Evolutionary conservation across 2,888 invertebrate genomes (phyloP), one percentile per base, ranked within the genome.

Genomic region (Arrhopalites spinosus): DNA sequence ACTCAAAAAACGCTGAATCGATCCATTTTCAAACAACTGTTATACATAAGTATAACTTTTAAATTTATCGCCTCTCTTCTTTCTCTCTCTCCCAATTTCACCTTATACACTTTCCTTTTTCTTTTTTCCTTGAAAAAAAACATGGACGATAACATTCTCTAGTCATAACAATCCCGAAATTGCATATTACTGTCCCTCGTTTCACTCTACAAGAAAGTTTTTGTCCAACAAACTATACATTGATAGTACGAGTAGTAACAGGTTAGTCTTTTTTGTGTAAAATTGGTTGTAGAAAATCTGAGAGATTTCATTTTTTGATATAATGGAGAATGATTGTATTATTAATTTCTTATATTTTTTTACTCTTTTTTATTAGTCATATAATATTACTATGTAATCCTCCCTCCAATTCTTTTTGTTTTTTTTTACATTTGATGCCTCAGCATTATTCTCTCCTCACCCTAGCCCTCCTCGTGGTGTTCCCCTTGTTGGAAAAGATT

Each of bases 1-100:
- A 27, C 47, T 47, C 50, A 56, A 69, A 69, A 69, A 69, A 53
- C 50, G 69, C 69, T 69, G 69, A 69, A 56, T 69, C 30, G 30
- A 56, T 56, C 53, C 30, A 69, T 30, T 69, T n/a, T 15, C 30
- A 69, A 69, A 47, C 50, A 56, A 69, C 29, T 69, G 69, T 56
- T 36, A 36, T 36, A 36, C 36, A 53, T 69, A 47, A 23, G 27
- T 56, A 30, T 30, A 20, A 30, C 53, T 50, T 53, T 56, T 69
- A 53, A 69, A 69, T 69, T 69, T 69, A 69, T 69, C 56, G 53
- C 56, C 29, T 56, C 53, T 69, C 7, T 63, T 30, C 63, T 63
- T 63, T 15, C 30, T 63, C 63, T 30, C 13, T 17, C 63, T 63
- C 29, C 29, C 30, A 23, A 1, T 59, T 36, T 11, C 3, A 23